Conservation (phyloP, 2,113 vertebrate species). For the human (Homo sapiens) region GRCh38 chr12:42612001-42612500, state of each 20-base stretch:
- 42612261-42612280: not conserved
- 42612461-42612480: constrained; percentile 67
- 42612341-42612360: constrained; percentile 58
- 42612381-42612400: constrained; percentile 64
- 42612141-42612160: not conserved
- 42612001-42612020: not conserved
- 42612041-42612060: not conserved
- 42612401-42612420: constrained; percentile 74
- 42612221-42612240: not conserved
- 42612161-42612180: not conserved
- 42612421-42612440: constrained; percentile 68
- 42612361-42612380: constrained; percentile 63
- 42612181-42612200: constrained; percentile 35
- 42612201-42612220: not conserved
- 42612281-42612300: constrained; percentile 10
- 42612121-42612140: not conserved
- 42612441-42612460: constrained; percentile 74
- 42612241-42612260: not conserved
- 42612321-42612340: constrained; percentile 57
- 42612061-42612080: not conserved
- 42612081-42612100: not conserved
- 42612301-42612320: constrained; percentile 46
- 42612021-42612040: not conserved
- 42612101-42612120: not conserved
- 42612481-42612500: constrained; percentile 66